phyloP scores from a whole-genome alignment of 2,113 vertebrate species.

The Ondatra zibethicus region DNA sequence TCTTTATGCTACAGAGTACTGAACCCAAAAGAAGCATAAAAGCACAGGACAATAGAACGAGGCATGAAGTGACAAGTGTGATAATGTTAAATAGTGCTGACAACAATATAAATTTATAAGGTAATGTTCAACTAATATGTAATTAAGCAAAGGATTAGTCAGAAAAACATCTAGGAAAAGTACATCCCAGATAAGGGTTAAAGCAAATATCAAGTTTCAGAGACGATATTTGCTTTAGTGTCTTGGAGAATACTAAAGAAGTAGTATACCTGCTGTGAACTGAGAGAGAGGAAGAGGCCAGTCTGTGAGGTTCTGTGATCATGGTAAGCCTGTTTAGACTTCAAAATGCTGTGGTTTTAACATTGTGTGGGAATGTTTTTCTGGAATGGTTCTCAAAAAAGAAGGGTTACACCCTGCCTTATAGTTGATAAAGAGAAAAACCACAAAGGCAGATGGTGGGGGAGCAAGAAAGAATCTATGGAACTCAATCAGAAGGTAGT shows the following conservation, averaged over 20 bases:
- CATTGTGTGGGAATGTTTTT: not conserved
- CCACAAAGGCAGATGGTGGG: not conserved
- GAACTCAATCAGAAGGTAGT: not conserved
- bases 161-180: not conserved
- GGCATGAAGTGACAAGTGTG: not conserved
- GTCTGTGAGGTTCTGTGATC: rapidly evolving
- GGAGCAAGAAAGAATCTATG: not conserved
- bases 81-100: not conserved
- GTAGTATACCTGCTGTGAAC: not conserved
- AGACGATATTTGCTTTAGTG: not conserved
- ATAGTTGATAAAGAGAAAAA: not conserved
- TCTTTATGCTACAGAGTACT: not conserved
- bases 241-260: not conserved
- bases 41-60: not conserved
- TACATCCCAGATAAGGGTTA: not conserved
- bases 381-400: not conserved
- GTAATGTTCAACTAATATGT: not conserved
- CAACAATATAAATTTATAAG: not conserved
- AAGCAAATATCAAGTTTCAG: not conserved
- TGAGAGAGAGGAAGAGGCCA: not conserved
- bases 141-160: not conserved
- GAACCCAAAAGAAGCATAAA: not conserved
- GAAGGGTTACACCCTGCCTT: not conserved
- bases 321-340: not conserved
- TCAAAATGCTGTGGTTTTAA: not conserved